Conservation (phyloP, 2,888 invertebrate genomes). For the Nemotelus nigrinus region DNA sequence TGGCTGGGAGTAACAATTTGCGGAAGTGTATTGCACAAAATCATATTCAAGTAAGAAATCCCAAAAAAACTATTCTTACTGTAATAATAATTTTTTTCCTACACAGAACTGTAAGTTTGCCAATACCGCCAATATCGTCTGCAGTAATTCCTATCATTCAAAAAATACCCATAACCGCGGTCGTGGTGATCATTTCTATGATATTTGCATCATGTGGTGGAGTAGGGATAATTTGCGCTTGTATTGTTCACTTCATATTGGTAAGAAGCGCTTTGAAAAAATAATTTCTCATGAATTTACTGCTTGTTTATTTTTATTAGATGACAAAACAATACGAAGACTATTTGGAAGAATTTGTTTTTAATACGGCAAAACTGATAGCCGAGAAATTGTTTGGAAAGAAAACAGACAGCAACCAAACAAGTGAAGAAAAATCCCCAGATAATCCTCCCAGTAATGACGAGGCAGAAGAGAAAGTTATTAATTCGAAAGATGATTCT, state of each 20-base stretch:
- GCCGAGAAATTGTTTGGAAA: constrained; percentile 54
- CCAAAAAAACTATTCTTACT: background rate
- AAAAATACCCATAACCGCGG: constrained; percentile 75
- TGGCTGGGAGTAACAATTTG: constrained; percentile 72
- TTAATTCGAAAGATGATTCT: background rate
- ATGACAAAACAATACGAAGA: constrained; percentile 76
- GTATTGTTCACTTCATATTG: constrained; percentile 76
- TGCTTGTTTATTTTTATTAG: constrained; percentile 59
- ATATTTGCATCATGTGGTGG: constrained; percentile 79
- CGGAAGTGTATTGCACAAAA: constrained; percentile 75
- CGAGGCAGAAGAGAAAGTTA: background rate
- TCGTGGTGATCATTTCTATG: constrained; percentile 71
- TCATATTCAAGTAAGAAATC: constrained; percentile 70
- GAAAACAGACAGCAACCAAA: constrained; percentile 3
- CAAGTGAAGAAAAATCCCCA: constrained; percentile 7
- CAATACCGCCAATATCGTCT: constrained; percentile 56
- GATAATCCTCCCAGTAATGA: constrained; percentile 7
- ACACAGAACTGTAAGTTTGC: constrained; percentile 65
- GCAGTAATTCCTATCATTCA: constrained; percentile 73
- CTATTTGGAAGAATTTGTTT: constrained; percentile 70
- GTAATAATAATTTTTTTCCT: too few species aligned
- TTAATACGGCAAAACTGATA: constrained; percentile 64
- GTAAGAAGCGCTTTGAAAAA: constrained; percentile 62
- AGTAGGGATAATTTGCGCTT: constrained; percentile 73
- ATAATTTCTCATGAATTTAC: background rate